Evolutionary conservation across 2,797 vertebrate species (phyloP).

Genomic region (Peromyscus melanophrys): DNA sequence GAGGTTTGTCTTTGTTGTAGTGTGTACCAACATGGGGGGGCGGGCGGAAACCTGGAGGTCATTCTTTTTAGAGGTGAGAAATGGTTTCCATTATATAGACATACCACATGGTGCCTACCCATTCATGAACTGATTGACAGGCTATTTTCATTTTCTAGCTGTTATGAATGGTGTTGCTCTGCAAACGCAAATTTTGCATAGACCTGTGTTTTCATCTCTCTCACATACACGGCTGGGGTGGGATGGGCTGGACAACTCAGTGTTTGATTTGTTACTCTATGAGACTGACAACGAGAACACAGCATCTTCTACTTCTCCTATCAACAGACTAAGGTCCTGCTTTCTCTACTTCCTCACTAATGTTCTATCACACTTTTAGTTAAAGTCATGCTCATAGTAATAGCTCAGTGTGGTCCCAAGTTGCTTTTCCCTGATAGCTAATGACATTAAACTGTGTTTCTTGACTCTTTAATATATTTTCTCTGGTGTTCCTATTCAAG

Average conservation of each 20-base stretch:
- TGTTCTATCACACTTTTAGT: neutral
- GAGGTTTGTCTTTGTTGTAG: neutral
- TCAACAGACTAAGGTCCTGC: neutral
- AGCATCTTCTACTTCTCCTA: neutral
- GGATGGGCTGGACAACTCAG: neutral
- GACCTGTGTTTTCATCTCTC: neutral
- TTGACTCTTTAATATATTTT: neutral
- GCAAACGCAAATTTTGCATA: neutral
- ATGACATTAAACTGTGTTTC: neutral
- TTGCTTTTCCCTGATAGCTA: conserved; percentile 22
- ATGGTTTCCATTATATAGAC: neutral
- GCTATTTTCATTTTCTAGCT: conserved; percentile 29
- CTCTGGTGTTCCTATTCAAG: neutral
- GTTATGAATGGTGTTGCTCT: neutral
- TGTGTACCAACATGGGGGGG: neutral
- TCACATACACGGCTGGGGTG: neutral
- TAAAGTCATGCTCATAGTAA: neutral
- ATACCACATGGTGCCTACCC: neutral
- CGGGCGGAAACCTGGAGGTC: neutral
- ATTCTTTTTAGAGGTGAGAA: neutral
- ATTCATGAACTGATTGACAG: neutral
- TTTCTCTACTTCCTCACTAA: neutral
- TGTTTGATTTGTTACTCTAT: neutral
- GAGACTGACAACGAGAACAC: neutral
- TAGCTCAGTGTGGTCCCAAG: neutral